Evolutionary conservation across 1,140 invertebrate species (phyloP).

Genomic region (Drosophila lowei): DNA sequence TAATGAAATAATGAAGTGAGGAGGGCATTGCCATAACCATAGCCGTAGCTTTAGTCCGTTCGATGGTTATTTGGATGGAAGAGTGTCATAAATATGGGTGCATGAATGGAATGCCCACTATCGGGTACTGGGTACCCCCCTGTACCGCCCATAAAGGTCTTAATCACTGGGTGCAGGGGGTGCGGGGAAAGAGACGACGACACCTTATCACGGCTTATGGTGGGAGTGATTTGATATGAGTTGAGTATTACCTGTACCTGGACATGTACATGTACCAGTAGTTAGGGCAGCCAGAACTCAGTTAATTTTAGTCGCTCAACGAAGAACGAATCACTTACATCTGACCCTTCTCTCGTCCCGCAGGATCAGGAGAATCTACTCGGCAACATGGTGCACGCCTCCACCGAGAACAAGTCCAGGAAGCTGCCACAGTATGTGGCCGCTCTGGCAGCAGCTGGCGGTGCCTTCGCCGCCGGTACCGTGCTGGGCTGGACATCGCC

Average conservation of each 20-base stretch:
- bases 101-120: constrained; percentile 31
- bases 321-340: constrained; percentile 19
- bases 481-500: constrained; percentile 91
- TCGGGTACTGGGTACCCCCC: constrained; percentile 8
- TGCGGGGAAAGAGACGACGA: constrained; percentile 5
- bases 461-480: constrained; percentile 85
- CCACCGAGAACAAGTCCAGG: constrained; percentile 69
- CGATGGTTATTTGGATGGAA: constrained; percentile 4
- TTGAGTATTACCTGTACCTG: constrained; percentile 35
- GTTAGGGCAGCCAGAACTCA: constrained; percentile 30
- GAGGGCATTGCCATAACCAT: constrained; percentile 17
- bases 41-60: no score
- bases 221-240: constrained; percentile 41
- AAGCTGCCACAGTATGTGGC: constrained; percentile 88
- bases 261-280: constrained; percentile 10
- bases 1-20: constrained; percentile 32
- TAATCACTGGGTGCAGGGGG: constrained; percentile 47
- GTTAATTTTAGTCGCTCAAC: constrained; percentile 43
- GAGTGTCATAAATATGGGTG: constrained; percentile 42
- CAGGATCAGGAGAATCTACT: constrained; percentile 81
- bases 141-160: constrained; percentile 52
- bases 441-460: constrained; percentile 85
- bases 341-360: background rate
- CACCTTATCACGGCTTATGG: constrained; percentile 47
- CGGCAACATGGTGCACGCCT: constrained; percentile 74